Evolutionary conservation across 2,113 vertebrate species (phyloP).

Genomic region (Dunckerocampus dactyliophorus): DNA sequence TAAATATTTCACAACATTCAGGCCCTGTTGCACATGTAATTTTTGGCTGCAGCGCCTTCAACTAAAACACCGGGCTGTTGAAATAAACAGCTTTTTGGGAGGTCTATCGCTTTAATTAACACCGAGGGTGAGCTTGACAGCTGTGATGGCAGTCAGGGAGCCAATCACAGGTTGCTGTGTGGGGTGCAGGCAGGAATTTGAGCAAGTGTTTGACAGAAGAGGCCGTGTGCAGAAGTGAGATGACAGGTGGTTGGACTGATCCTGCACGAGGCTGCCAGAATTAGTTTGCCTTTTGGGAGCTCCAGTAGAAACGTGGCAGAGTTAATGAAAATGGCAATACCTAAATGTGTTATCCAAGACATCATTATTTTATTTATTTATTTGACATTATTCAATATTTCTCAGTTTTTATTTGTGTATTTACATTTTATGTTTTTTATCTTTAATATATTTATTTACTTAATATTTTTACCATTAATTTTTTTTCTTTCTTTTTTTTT

Average conservation of each 20-base stretch:
- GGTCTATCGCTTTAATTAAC: slow-evolving; percentile 66
- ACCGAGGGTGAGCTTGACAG: slow-evolving; percentile 55
- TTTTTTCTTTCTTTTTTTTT: too few species aligned
- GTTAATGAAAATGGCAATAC: slow-evolving; percentile 56
- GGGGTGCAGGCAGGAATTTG: slow-evolving; percentile 48
- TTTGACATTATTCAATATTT: too few species aligned
- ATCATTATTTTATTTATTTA: slow-evolving; percentile 3
- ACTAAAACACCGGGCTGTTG: slow-evolving; percentile 23
- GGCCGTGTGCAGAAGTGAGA: slow-evolving; percentile 60
- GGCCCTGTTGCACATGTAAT: slow-evolving; percentile 1
- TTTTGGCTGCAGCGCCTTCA: slow-evolving; percentile 14
- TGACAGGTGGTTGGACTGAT: slow-evolving; percentile 67
- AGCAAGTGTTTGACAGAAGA: slow-evolving; percentile 55
- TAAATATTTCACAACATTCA: slow-evolving; percentile 4
- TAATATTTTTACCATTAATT: too few species aligned
- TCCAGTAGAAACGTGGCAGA: slow-evolving; percentile 28
- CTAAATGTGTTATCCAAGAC: slow-evolving; percentile 31
- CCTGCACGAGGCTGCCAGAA: slow-evolving; percentile 54
- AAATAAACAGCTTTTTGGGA: slow-evolving; percentile 50
- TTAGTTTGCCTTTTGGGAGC: slow-evolving; percentile 46
- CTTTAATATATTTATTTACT: too few species aligned
- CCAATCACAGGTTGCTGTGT: slow-evolving; percentile 58
- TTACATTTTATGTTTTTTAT: too few species aligned
- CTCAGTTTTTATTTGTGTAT: too few species aligned
- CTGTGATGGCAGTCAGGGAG: slow-evolving; percentile 55